These are phyloP conservation scores for Pelodytes ibericus DNA, from an alignment of 2,797 vertebrate species.

Conservation along the genomic window DNA sequence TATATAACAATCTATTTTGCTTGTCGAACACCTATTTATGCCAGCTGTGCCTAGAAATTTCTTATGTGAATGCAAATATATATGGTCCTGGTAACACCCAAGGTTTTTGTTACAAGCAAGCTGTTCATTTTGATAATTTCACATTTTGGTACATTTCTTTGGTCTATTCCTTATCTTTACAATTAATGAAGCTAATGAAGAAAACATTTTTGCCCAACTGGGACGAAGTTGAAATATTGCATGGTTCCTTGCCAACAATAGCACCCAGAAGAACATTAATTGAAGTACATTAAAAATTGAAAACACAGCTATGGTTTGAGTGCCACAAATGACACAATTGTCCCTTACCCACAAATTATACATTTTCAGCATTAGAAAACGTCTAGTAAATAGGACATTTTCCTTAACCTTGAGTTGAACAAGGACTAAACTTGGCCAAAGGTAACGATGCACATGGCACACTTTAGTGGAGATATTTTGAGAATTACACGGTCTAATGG, in stretches of 20 bases:
- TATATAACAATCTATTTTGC: too few relatives aligned
- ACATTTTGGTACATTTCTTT: conserved; percentile 73
- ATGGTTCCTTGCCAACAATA: conserved; percentile 4
- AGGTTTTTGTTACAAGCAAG: conserved; percentile 61
- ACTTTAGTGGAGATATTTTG: too few relatives aligned
- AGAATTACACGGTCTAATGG: too few relatives aligned
- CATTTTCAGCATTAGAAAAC: neutral
- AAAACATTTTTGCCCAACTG: conserved; percentile 3
- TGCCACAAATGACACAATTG: neutral
- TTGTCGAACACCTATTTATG: too few relatives aligned
- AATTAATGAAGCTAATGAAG: neutral
- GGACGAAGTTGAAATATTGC: conserved; percentile 4
- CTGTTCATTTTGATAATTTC: conserved; percentile 61
- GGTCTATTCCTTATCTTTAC: conserved; percentile 60
- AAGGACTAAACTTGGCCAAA: too few relatives aligned
- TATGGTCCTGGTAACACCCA: neutral
- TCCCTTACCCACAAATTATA: neutral
- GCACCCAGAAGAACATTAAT: conserved; percentile 13
- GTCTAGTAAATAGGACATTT: too few relatives aligned
- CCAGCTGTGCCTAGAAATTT: neutral
- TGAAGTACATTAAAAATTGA: neutral
- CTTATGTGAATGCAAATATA: neutral
- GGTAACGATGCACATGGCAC: too few relatives aligned
- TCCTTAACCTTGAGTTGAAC: too few relatives aligned
- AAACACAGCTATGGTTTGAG: conserved; percentile 6